These are phyloP conservation scores for Blera fallax DNA, from an alignment of 2,888 invertebrate species.

Conservation along the genomic window DNA sequence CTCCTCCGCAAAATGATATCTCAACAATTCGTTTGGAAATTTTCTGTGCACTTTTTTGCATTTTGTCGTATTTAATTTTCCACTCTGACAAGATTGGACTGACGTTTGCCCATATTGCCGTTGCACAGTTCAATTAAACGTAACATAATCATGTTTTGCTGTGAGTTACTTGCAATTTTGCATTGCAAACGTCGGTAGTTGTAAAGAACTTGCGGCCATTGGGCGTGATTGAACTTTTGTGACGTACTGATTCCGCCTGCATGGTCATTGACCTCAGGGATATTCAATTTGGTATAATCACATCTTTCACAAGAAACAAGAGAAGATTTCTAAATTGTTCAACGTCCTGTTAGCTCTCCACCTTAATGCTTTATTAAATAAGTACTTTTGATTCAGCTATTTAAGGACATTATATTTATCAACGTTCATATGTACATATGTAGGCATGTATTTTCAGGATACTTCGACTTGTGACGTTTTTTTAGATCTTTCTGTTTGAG, in stretches of 20 bases:
- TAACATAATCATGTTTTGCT: conserved; percentile 51
- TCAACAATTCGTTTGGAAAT: conserved; percentile 60
- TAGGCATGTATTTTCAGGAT: too few species aligned
- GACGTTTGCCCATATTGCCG: conserved; percentile 52
- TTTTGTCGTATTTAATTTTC: conserved; percentile 63
- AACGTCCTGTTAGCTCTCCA: too few species aligned
- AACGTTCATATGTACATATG: too few species aligned
- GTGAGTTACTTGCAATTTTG: conserved; percentile 44
- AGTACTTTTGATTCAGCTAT: too few species aligned
- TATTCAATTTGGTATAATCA: neutral
- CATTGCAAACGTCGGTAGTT: conserved; percentile 14
- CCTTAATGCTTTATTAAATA: too few species aligned
- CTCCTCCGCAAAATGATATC: conserved; percentile 21
- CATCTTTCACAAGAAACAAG: too few species aligned
- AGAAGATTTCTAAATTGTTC: too few species aligned
- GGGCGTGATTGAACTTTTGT: conserved; percentile 26
- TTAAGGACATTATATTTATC: too few species aligned
- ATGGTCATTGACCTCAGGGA: conserved; percentile 35
- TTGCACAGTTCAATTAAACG: conserved; percentile 60
- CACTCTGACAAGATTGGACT: conserved; percentile 51
- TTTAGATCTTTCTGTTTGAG: too few species aligned
- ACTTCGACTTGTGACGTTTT: too few species aligned
- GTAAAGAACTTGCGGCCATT: neutral
- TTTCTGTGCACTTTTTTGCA: conserved; percentile 43
- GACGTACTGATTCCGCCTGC: neutral